Conservation (phyloP, 2,113 vertebrate genomes). For the Daboia siamensis region DNA sequence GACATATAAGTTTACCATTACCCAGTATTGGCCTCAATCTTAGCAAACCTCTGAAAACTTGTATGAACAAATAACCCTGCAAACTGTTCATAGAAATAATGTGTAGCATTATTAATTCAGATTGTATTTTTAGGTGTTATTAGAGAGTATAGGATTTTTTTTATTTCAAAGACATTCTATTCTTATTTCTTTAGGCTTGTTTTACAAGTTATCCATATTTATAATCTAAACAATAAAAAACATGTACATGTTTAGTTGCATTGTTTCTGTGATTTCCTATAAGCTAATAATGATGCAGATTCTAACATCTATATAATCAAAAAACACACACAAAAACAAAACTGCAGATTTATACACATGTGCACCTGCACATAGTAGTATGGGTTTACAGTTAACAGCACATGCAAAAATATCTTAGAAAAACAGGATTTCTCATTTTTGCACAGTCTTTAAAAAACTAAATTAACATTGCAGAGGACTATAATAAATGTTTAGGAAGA, state of each 20-base stretch:
- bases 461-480: conserved; percentile 1
- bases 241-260: conserved; percentile 55
- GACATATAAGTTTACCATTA: too few species aligned
- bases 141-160: background rate
- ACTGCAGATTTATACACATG: conserved; percentile 42
- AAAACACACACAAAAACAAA: conserved; percentile 57
- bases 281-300: conserved; percentile 57
- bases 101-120: background rate
- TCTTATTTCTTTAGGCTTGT: background rate
- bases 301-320: conserved; percentile 58
- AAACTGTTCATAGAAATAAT: background rate
- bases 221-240: conserved; percentile 44
- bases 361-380: conserved; percentile 23
- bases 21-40: too few species aligned
- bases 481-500: conserved; percentile 17
- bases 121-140: conserved; percentile 19
- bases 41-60: too few species aligned
- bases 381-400: conserved; percentile 26
- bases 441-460: background rate
- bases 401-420: conserved; percentile 39
- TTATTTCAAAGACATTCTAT: background rate
- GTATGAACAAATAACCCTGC: too few species aligned
- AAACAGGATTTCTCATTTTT: conserved; percentile 25
- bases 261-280: conserved; percentile 54
- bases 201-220: conserved; percentile 15